phyloP scores from a whole-genome alignment of 2,888 invertebrate genomes.

The Meghimatium bilineatum region DNA sequence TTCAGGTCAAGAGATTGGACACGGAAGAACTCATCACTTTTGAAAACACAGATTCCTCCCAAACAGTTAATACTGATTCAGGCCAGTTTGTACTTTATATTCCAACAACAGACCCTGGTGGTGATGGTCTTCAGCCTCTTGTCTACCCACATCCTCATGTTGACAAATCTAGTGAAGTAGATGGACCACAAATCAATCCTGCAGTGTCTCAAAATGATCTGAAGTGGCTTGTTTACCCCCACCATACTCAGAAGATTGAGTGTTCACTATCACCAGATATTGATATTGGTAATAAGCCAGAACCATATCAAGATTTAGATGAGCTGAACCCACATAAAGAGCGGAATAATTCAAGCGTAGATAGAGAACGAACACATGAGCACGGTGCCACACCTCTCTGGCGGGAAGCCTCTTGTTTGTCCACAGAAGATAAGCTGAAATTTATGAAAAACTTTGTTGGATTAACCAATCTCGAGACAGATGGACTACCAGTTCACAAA shows the following conservation, averaged over 20 bases:
- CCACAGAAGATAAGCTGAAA: conserved; percentile 17
- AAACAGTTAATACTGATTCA: neutral
- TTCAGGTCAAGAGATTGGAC: conserved; percentile 32
- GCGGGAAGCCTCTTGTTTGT: conserved; percentile 6
- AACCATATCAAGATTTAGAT: neutral
- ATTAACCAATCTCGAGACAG: neutral
- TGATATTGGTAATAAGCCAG: neutral
- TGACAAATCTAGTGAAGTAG: neutral
- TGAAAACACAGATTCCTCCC: conserved; percentile 20
- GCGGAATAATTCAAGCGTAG: neutral
- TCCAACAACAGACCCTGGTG: conserved; percentile 40
- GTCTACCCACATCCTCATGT: conserved; percentile 33
- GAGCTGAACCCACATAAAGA: neutral
- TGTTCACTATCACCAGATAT: neutral
- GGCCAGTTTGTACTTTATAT: conserved; percentile 13
- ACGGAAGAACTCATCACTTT: conserved; percentile 12
- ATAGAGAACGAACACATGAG: neutral
- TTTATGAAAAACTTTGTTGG: conserved; percentile 20
- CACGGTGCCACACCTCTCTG: neutral
- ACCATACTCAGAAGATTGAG: neutral
- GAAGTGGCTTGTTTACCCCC: conserved; percentile 28
- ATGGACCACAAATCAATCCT: neutral
- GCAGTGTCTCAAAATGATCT: neutral
- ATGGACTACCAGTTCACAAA: neutral
- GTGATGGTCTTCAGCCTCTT: conserved; percentile 10